Base-by-base conservation (phyloP, 1,140 invertebrate genomes). In the Aphidius ervi region DNA sequence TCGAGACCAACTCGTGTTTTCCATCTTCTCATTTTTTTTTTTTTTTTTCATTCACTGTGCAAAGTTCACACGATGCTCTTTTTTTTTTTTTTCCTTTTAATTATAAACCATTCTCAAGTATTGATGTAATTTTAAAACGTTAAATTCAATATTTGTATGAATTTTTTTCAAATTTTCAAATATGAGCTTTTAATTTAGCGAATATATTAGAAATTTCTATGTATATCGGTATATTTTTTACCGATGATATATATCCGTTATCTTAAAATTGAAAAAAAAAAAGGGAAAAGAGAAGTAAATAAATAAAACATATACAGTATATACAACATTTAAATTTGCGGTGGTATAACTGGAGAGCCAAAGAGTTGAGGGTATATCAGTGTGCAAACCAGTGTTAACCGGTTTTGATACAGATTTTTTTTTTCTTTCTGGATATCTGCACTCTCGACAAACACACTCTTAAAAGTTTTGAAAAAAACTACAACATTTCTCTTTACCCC, bases 1-100 rank as follows among this genome's bases (percentile, higher is more conserved):
- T 54, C n/a, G 40, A 41, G 39, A 8, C 40, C 52, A 8, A 10
- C 52, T 6, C n/a, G 40, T 54, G 39, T 54, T 54, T 54, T 54
- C 49, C n/a, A 23, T 54, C 52, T n/a, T 54, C 6, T n/a, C 20
- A 16, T 39, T 20, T 9, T 16, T 40, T 39, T 40, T n/a, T n/a
- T n/a, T 9, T 16, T 43, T 37, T 31, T 31, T 31, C 2, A 31
- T 31, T 31, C 1, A 31, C 23, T 31, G 4, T 31, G 23, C 23
- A 31, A 31, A 31, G 23, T 31, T 31, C 1, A 31, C 23, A 31
- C 4, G 23, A 31, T 31, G 23, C 23, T 31, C 1, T 31, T 31
- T 31, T 31, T 31, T 31, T 3, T 31, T 31, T 31, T 31, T 3
- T 31, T n/a, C n/a, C n/a, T n/a, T 23, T 56, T 56, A 42, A 46